Percentiles rank a stretch among this genome's conserved stretches.
phyloP scores from a whole-genome alignment of 2,797 vertebrate species.

The Enoplosus armatus region DNA sequence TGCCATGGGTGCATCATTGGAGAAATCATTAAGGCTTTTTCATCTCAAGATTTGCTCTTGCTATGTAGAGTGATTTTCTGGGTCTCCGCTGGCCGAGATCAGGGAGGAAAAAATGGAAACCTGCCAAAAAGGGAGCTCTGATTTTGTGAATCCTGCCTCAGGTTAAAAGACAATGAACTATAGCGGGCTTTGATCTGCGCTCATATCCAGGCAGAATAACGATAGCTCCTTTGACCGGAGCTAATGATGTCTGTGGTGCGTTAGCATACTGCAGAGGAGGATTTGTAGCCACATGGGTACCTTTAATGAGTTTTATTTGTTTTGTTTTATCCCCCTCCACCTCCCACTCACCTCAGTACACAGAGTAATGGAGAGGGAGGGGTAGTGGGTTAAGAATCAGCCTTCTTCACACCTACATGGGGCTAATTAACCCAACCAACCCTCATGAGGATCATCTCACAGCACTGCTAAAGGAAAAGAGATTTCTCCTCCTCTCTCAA shows the following conservation, averaged over 20 bases:
- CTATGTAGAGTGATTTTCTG: constrained; percentile 60
- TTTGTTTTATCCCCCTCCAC: constrained; percentile 75
- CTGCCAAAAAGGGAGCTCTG: constrained; percentile 64
- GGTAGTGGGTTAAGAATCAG: constrained; percentile 52
- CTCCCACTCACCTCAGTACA: constrained; percentile 69
- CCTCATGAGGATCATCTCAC: constrained; percentile 62
- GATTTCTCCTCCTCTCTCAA: constrained; percentile 39
- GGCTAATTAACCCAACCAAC: constrained; percentile 78
- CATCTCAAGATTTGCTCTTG: constrained; percentile 48
- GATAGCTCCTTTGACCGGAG: constrained; percentile 62
- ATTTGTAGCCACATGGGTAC: constrained; percentile 65
- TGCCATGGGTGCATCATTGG: constrained; percentile 46
- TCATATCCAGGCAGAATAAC: constrained; percentile 79
- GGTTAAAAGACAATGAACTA: constrained; percentile 73
- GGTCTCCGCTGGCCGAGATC: constrained; percentile 44
- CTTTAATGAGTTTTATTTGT: constrained; percentile 83
- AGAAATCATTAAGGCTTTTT: constrained; percentile 63
- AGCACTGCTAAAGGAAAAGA: constrained; percentile 51
- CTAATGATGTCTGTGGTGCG: constrained; percentile 75
- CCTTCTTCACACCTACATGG: constrained; percentile 63
- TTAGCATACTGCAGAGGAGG: constrained; percentile 47
- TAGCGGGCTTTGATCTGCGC: constrained; percentile 75
- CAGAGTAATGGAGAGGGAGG: constrained; percentile 63
- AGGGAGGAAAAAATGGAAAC: constrained; percentile 61
- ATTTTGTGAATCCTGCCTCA: constrained; percentile 72